phyloP scores from a whole-genome alignment of 2,888 invertebrate species.

The Mimachlamys varia region DNA sequence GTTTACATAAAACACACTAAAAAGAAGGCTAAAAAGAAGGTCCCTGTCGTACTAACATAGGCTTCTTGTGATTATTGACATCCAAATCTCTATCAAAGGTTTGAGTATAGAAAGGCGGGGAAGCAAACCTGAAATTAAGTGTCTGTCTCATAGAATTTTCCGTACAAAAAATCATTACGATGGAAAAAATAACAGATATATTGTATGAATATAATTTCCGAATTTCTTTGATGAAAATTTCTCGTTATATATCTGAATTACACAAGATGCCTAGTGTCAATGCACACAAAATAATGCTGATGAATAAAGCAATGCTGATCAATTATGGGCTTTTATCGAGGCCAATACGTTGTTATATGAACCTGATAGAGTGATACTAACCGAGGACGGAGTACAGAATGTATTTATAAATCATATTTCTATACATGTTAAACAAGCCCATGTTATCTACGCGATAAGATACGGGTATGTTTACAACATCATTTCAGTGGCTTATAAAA shows the following conservation, averaged over 20 bases:
- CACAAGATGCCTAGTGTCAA: too few species aligned
- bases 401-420: too few species aligned
- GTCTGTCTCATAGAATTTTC: background rate
- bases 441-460: too few species aligned
- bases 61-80: background rate
- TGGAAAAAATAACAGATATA: background rate
- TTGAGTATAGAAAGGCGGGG: background rate
- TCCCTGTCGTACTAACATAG: background rate
- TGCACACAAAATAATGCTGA: background rate
- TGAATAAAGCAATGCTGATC: background rate
- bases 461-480: too few species aligned
- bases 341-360: too few species aligned
- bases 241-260: background rate
- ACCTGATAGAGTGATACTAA: too few species aligned
- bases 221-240: too few species aligned
- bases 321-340: too few species aligned
- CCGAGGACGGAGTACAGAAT: too few species aligned
- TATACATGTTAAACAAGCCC: too few species aligned
- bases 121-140: background rate
- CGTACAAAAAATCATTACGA: background rate
- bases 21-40: background rate
- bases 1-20: background rate
- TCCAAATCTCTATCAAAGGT: background rate
- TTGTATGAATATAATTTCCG: background rate
- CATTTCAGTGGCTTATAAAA: too few species aligned